phyloP scores from a whole-genome alignment of 2,113 vertebrate species.

The Anolis sagrei region DNA sequence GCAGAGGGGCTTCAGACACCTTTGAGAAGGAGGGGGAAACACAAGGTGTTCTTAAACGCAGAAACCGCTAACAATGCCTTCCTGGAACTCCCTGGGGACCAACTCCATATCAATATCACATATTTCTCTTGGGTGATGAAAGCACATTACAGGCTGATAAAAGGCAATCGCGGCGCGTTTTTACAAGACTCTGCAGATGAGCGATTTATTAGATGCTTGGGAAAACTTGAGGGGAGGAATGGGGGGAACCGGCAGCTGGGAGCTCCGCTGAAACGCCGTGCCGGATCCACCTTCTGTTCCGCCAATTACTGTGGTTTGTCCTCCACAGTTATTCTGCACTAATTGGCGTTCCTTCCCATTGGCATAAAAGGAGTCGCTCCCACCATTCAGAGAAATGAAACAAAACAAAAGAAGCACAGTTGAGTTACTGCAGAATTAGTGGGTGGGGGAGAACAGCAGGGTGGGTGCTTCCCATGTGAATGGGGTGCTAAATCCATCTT shows the following conservation, averaged over 20 bases:
- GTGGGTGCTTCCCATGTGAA: no score
- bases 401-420: neutral
- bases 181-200: conserved; percentile 60
- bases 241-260: neutral
- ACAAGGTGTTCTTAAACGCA: neutral
- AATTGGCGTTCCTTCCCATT: conserved; percentile 42
- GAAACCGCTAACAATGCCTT: conserved; percentile 47
- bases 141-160: conserved; percentile 62
- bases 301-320: conserved; percentile 26
- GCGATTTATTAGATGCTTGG: conserved; percentile 67
- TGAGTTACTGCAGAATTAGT: neutral
- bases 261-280: conserved; percentile 20
- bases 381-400: neutral
- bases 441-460: no score
- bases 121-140: conserved; percentile 56
- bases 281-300: conserved; percentile 39
- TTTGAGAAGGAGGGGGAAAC: neutral
- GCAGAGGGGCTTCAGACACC: conserved; percentile 45
- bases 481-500: no score
- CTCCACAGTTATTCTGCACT: conserved; percentile 15
- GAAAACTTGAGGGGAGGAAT: conserved; percentile 32
- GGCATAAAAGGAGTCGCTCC: conserved; percentile 1
- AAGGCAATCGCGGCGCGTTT: conserved; percentile 58
- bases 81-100: conserved; percentile 51
- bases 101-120: conserved; percentile 54